Percentiles rank a stretch among this genome's conserved stretches.
These are phyloP conservation scores for Muntiacus reevesi DNA, from an alignment of 2,113 vertebrate species.

Conservation along the genomic window DNA sequence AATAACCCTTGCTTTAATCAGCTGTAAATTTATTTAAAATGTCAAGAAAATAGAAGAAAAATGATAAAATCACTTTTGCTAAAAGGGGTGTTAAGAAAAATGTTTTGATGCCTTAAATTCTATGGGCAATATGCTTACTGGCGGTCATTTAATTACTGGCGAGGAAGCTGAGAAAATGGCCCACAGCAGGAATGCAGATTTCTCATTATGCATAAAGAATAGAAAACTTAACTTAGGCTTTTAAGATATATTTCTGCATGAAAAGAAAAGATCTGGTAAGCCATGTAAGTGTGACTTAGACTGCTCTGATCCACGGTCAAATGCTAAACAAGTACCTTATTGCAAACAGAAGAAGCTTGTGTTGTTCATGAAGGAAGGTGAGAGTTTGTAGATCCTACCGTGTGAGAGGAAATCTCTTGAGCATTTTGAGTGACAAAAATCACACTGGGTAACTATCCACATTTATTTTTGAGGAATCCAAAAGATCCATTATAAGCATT, in stretches of 20 bases:
- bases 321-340: neutral
- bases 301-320: neutral
- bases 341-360: neutral
- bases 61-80: constrained; percentile 49
- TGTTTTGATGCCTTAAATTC: constrained; percentile 2
- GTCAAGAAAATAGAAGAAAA: neutral
- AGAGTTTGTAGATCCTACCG: neutral
- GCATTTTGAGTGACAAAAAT: neutral
- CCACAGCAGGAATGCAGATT: neutral
- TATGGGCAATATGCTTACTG: neutral
- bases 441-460: neutral
- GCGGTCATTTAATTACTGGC: constrained; percentile 25
- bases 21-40: constrained; percentile 22
- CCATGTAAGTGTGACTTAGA: neutral
- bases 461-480: neutral
- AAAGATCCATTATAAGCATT: constrained; percentile 7
- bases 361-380: neutral
- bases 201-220: neutral
- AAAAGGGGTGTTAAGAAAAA: neutral
- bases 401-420: neutral
- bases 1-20: constrained; percentile 36
- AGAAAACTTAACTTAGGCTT: neutral
- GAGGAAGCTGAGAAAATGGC: neutral
- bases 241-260: neutral
- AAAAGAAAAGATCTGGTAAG: neutral